Evolutionary conservation across 2,113 vertebrate genomes (phyloP).

Genomic region (Cryptotis parvus): DNA sequence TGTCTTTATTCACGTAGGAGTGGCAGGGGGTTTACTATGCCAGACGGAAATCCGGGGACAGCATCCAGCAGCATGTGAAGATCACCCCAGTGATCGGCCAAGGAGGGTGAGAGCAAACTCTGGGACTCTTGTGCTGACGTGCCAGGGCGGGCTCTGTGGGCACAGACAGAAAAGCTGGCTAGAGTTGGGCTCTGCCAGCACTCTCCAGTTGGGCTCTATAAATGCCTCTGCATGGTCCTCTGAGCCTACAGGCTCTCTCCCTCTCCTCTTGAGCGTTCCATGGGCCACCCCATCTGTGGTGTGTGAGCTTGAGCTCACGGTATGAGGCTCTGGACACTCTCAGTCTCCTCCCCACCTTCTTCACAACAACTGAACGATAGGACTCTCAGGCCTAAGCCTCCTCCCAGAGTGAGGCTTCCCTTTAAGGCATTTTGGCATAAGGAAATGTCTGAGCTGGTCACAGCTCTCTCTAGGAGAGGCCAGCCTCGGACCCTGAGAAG

Average conservation of each 20-base stretch:
- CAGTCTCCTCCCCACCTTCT: no score
- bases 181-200: neutral
- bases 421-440: neutral
- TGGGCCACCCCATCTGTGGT: no score
- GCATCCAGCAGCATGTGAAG: slow-evolving; percentile 95
- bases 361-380: neutral
- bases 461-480: neutral
- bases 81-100: slow-evolving; percentile 96
- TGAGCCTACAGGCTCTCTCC: fast-evolving
- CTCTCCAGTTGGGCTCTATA: neutral
- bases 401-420: neutral
- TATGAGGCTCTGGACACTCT: no score
- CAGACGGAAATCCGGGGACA: slow-evolving; percentile 95
- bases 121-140: slow-evolving; percentile 24
- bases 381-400: neutral
- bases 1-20: slow-evolving; percentile 88
- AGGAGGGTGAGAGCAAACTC: slow-evolving; percentile 92
- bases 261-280: neutral
- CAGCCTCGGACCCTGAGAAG: neutral
- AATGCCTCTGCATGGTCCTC: fast-evolving
- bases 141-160: neutral
- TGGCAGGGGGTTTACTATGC: slow-evolving; percentile 97
- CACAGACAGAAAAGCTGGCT: neutral
- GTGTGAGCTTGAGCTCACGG: no score
- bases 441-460: neutral